phyloP scores from a whole-genome alignment of 2,113 vertebrate species.

The Crotophaga sulcirostris region DNA sequence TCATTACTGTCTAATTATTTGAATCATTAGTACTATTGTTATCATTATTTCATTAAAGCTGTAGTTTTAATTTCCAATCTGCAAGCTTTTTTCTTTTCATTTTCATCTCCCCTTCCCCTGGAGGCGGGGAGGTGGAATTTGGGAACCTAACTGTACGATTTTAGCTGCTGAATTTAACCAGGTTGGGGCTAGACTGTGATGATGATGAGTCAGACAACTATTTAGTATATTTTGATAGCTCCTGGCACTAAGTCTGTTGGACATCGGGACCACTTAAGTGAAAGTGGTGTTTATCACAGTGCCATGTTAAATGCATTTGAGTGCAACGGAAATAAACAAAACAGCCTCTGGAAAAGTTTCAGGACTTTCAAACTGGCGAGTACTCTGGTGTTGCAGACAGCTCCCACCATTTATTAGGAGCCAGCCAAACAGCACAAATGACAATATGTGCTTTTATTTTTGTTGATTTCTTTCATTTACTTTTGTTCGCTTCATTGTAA shows the following conservation, averaged over 20 bases:
- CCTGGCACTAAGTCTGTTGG: not conserved
- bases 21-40: no score
- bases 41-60: no score
- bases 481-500: not conserved
- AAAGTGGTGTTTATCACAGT: not conserved
- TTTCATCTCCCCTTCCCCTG: no score
- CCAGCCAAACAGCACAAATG: not conserved
- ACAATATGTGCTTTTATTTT: not conserved
- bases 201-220: no score
- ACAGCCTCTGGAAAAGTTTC: not conserved
- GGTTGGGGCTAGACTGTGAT: no score
- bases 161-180: no score
- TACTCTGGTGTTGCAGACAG: not conserved
- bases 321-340: slow-evolving; percentile 27
- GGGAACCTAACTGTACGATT: no score
- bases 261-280: not conserved
- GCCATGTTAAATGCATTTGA: not conserved
- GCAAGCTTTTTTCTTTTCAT: no score
- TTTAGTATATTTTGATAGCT: not conserved
- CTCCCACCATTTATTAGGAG: not conserved
- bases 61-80: no score
- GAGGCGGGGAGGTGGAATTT: no score
- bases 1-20: no score
- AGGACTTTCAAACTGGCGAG: not conserved
- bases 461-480: not conserved